These are phyloP conservation scores for Psittacula cyanocephala DNA, from an alignment of 2,113 vertebrate genomes.

Conservation along the genomic window DNA sequence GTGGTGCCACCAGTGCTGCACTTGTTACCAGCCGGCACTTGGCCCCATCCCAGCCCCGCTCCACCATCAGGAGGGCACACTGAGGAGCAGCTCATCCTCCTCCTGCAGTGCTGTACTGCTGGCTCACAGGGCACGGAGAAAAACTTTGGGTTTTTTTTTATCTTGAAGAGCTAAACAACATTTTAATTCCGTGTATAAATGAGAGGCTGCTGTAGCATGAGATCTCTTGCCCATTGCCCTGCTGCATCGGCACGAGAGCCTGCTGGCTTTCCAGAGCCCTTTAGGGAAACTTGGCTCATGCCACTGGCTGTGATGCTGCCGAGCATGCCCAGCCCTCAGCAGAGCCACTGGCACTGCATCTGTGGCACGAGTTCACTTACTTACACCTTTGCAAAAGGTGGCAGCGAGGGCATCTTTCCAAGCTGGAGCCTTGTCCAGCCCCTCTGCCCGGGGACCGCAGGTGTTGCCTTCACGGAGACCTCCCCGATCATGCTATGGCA, in stretches of 20 bases:
- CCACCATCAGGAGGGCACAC: background rate
- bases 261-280: background rate
- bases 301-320: fast-evolving
- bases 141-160: background rate
- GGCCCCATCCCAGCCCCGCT: background rate
- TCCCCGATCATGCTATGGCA: fast-evolving
- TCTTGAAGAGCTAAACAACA: background rate
- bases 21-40: background rate
- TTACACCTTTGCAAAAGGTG: background rate
- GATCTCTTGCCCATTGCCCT: background rate
- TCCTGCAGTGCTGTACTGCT: background rate
- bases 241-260: fast-evolving
- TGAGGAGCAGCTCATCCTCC: background rate
- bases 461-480: background rate
- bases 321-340: background rate
- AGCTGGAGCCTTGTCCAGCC: background rate
- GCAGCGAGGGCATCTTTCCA: background rate
- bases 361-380: background rate
- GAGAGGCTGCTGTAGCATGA: background rate
- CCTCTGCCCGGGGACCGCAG: fast-evolving
- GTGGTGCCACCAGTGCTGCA: background rate
- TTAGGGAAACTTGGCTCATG: background rate
- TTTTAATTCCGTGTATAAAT: background rate
- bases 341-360: background rate
- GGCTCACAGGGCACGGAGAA: background rate